Base-by-base conservation (phyloP, 1,140 invertebrate genomes). In the Eubasilissa regina region DNA sequence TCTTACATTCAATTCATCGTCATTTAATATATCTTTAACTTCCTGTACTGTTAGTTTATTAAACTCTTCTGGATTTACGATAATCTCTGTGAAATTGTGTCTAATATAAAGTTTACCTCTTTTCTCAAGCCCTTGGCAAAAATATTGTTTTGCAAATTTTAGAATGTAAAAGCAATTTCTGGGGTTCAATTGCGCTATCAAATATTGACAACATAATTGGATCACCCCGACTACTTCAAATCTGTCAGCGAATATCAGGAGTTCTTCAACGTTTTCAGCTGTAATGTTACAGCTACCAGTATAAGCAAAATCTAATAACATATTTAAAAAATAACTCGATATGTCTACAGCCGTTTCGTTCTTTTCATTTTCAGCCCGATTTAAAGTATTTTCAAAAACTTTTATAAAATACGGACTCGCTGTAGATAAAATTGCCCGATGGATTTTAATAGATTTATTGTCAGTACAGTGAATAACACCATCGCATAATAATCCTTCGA, bases 341-440 rank as follows among this genome's bases (percentile, higher is more conserved):
- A 98, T 92, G 8, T 93, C 95, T 0, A 93, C 93, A 78, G 97
- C 90, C 35, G 91, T 85, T 0, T 96, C 92, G 84, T 93, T 92
- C 17, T 91, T 93, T 83, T 93, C 91, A 80, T 92, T 91, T 12
- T 90, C 89, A 0, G 89, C 90, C 84, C 94, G 91, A 75, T 60
- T 60, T 55, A 95, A 86, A 0, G 92, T 92, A 51, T 94, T 96
- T 12, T 95, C 96, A 85, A 97, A 97, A 12, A 97, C 88, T 68
- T 94, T 92, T 93, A 93, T 90, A 87, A 97, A 97, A 87, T 96
- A 97, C 11, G 93, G 92, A 84, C 95, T 97, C 87, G 94, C 96
- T 51, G 95, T 93, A 21, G 95, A 95, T 82, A 98, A 89, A 80
- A 97, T 94, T 13, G 94, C 93, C 68, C 95, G 90, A 86, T 97